Conservation (phyloP, 2,797 vertebrate genomes). For the Odontamblyopus rebecca region DNA sequence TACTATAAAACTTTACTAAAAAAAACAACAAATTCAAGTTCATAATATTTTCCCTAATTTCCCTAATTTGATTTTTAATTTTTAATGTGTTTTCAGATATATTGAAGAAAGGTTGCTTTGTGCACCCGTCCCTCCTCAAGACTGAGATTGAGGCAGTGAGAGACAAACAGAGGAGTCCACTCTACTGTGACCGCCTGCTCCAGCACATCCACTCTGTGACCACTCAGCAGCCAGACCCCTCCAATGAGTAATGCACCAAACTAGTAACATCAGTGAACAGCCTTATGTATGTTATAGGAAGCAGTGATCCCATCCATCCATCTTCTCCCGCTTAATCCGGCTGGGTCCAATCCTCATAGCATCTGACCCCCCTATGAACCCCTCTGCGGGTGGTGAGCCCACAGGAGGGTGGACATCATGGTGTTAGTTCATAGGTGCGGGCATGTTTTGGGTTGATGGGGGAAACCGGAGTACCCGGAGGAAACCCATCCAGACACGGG, state of each 20-base stretch:
- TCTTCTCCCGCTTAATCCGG: too few relatives aligned
- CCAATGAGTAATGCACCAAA: slow-evolving; percentile 4
- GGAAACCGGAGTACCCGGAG: too few relatives aligned
- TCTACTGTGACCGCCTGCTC: slow-evolving; percentile 84
- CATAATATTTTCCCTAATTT: not conserved
- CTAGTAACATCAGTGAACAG: not conserved
- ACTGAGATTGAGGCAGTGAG: slow-evolving; percentile 78
- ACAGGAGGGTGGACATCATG: too few relatives aligned
- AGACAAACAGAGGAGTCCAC: slow-evolving; percentile 81
- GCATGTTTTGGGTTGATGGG: too few relatives aligned
- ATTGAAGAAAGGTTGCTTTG: slow-evolving; percentile 81
- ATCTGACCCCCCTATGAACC: too few relatives aligned
- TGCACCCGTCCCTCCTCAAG: slow-evolving; percentile 80
- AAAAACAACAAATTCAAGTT: not conserved
- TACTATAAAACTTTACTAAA: not conserved
- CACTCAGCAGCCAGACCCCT: not conserved
- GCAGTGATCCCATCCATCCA: not conserved
- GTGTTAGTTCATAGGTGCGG: too few relatives aligned
- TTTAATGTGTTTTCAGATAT: slow-evolving; percentile 78
- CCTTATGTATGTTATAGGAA: not conserved
- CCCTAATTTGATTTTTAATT: not conserved
- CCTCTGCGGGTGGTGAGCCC: too few relatives aligned
- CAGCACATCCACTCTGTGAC: slow-evolving; percentile 74
- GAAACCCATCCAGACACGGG: too few relatives aligned
- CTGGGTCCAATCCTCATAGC: too few relatives aligned